Conservation (phyloP, 2,888 invertebrate genomes). For the Eubasilissa splendida region DNA sequence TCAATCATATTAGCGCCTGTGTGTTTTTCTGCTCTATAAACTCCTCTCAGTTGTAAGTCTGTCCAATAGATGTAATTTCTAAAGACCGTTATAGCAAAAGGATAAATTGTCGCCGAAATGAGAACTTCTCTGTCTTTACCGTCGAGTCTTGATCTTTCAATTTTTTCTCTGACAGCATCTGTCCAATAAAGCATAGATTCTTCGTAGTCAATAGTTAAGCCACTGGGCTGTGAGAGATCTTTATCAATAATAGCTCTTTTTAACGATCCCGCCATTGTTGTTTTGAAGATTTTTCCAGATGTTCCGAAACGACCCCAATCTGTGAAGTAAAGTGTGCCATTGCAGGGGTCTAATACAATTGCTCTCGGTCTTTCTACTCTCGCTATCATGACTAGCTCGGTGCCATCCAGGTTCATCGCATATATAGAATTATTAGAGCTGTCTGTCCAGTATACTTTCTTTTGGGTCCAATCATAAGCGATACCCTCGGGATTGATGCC, state of each 20-base stretch:
- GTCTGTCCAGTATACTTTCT: conserved; percentile 98
- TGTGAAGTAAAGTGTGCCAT: conserved; percentile 94
- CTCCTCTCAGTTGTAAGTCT: conserved; percentile 92
- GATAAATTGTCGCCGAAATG: conserved; percentile 93
- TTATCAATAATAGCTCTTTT: conserved; percentile 91
- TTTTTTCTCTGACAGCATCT: conserved; percentile 95
- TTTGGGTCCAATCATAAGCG: conserved; percentile 98
- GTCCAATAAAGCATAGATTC: conserved; percentile 97
- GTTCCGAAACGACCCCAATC: conserved; percentile 97
- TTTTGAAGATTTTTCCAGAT: conserved; percentile 93
- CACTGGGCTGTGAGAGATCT: conserved; percentile 95
- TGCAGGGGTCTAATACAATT: conserved; percentile 97
- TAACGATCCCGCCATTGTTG: conserved; percentile 96
- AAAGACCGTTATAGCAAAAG: conserved; percentile 94
- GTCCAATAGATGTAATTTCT: conserved; percentile 97
- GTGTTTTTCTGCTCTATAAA: conserved; percentile 97
- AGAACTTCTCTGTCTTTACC: conserved; percentile 89
- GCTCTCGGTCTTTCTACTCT: conserved; percentile 94
- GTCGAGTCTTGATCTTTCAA: conserved; percentile 91
- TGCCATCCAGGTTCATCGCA: conserved; percentile 93
- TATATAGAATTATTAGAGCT: conserved; percentile 95
- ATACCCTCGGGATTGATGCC: conserved; percentile 95
- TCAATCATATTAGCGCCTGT: conserved; percentile 96
- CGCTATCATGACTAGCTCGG: conserved; percentile 91
- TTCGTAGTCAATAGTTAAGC: conserved; percentile 95